phyloP scores from a whole-genome alignment of 2,797 vertebrate species.

The Propithecus perrieri region DNA sequence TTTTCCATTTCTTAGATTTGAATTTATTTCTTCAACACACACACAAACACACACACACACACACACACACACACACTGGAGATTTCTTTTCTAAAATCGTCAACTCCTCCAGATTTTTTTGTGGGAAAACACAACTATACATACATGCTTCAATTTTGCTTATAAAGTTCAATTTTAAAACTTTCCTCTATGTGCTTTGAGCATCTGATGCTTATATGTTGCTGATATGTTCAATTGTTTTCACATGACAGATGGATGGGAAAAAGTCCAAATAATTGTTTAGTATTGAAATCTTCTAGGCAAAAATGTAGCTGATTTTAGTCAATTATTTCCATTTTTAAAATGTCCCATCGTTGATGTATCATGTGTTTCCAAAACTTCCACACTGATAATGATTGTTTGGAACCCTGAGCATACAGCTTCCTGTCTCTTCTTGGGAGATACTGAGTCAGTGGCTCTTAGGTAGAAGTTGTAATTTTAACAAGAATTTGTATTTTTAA shows the following conservation, averaged over 20 bases:
- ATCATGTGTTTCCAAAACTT: neutral
- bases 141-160: neutral
- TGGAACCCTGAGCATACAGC: neutral
- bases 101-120: neutral
- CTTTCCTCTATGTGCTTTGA: neutral
- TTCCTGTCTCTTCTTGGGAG: neutral
- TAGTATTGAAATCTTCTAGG: neutral
- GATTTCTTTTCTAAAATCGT: neutral
- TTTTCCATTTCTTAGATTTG: neutral
- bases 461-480: neutral
- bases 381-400: neutral
- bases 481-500: slow-evolving; percentile 12
- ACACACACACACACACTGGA: neutral
- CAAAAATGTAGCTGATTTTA: neutral
- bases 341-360: neutral
- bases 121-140: neutral
- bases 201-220: neutral
- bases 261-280: neutral
- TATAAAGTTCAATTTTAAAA: neutral
- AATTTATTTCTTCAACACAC: neutral
- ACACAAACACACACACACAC: too few species aligned
- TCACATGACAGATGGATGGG: neutral
- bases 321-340: neutral
- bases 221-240: neutral
- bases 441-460: neutral